Evolutionary conservation across 2,888 invertebrate species (phyloP).

Genomic region (Trachelus stipa): DNA sequence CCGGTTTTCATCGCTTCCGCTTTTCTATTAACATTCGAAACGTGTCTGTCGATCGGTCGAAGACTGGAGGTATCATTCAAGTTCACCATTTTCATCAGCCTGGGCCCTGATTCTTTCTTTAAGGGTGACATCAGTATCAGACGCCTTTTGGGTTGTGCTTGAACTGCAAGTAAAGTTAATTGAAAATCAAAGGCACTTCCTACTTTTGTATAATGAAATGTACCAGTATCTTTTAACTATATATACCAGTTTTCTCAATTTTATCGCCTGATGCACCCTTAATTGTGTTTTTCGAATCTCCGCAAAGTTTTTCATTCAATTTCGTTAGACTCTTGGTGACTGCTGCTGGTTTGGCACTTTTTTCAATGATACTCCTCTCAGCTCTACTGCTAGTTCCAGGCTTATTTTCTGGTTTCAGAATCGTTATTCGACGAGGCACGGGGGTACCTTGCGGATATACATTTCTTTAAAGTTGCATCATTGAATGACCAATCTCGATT

Average conservation of each 20-base stretch:
- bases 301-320: constrained; percentile 30
- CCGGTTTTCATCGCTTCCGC: constrained; percentile 41
- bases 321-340: constrained; percentile 44
- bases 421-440: constrained; percentile 23
- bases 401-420: constrained; percentile 31
- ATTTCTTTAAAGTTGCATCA: constrained; percentile 7
- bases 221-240: constrained; percentile 4
- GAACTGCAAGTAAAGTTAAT: constrained; percentile 28
- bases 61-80: constrained; percentile 35
- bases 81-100: constrained; percentile 34
- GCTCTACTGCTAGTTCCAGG: constrained; percentile 9
- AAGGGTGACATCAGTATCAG: constrained; percentile 52
- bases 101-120: constrained; percentile 44
- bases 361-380: constrained; percentile 15
- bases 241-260: constrained; percentile 44
- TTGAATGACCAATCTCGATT: not conserved
- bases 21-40: constrained; percentile 36
- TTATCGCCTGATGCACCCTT: constrained; percentile 56
- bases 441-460: constrained; percentile 25
- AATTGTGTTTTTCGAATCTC: constrained; percentile 46
- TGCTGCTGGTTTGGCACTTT: constrained; percentile 16
- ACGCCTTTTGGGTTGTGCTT: constrained; percentile 43
- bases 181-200: not conserved
- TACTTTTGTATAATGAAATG: not conserved
- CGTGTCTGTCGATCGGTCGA: constrained; percentile 26